Conservation (phyloP, 2,797 vertebrate genomes). For the Notolepis coatsorum region DNA sequence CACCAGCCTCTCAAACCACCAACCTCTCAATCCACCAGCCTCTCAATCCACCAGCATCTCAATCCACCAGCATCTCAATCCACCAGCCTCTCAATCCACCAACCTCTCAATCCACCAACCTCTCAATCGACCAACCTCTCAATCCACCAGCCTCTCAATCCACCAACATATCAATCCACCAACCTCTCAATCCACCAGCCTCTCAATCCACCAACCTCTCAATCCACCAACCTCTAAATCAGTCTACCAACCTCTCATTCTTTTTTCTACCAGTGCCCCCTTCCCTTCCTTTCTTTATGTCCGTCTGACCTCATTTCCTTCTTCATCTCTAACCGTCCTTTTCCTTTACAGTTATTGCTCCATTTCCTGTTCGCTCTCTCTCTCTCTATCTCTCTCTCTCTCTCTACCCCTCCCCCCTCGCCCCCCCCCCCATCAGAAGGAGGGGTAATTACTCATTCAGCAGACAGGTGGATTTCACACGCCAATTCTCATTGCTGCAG, state of each 20-base stretch:
- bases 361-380: too few species aligned
- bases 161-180: fast-evolving
- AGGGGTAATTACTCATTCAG: constrained; percentile 69
- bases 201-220: too few species aligned
- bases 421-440: constrained; percentile 46
- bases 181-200: not conserved
- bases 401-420: constrained; percentile 44
- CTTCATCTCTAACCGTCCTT: not conserved
- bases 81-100: fast-evolving
- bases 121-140: not conserved
- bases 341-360: too few species aligned
- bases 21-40: too few species aligned
- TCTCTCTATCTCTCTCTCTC: constrained; percentile 29
- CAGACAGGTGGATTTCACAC: constrained; percentile 76
- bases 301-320: constrained; percentile 1
- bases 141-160: too few species aligned
- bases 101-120: not conserved
- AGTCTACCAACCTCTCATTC: not conserved
- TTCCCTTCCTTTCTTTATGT: not conserved
- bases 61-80: not conserved
- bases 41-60: too few species aligned
- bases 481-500: constrained; percentile 67
- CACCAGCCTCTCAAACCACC: too few species aligned
- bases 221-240: not conserved
- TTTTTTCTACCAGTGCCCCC: too few species aligned